Evolutionary conservation across 92 coral and sea anemone genomes (phyloP), one percentile per base, ranked within the genome.

Genomic region (Epizoanthus stellaris): DNA sequence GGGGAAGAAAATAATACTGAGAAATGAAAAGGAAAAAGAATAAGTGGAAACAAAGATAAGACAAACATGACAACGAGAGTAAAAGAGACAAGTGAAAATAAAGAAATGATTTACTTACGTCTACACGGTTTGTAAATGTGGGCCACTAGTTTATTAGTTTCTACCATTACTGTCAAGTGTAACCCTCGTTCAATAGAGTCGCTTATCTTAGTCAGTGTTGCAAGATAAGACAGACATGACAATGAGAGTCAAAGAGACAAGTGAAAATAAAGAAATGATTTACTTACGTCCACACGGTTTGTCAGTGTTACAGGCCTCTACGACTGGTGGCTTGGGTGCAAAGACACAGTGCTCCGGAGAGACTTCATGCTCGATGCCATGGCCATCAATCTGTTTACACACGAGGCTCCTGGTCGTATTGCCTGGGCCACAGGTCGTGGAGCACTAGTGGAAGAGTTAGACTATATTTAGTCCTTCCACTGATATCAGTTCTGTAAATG

Each of bases 351-450:
- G 65, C 39, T 39, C 47, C 16, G 67, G 58, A 1, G 84, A 70
- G n/a, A 88, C 53, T 0, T 66, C 47, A 14, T 49, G 52, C 17
- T 36, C 85, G n/a, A 45, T 49, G 0, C 87, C 87, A 15, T 75
- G 61, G 13, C 43, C 68, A 15, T 56, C 17, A 1, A 54, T 61
- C 53, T 12, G 25, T 23, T 23, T 23, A 23, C 91, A 88, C 45
- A 40, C n/a, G 14, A 88, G 70, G 5, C 38, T 58, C 17, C 91
- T 73, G 14, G 70, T 82, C 12, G 74, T 23, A 39, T 65, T 57
- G 0, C 91, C 91, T 4, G 87, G 72, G 9, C 82, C 77, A n/a
- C 91, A 88, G 2, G 91, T 88, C 70, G 80, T 82, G 9, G 91
- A 82, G 43, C 91, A 88, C 91, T 88, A 38, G 23, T 20, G 54